Conservation (phyloP, 53 echinoderm and acorn worm genomes). For the Zoroaster sp. region DNA sequence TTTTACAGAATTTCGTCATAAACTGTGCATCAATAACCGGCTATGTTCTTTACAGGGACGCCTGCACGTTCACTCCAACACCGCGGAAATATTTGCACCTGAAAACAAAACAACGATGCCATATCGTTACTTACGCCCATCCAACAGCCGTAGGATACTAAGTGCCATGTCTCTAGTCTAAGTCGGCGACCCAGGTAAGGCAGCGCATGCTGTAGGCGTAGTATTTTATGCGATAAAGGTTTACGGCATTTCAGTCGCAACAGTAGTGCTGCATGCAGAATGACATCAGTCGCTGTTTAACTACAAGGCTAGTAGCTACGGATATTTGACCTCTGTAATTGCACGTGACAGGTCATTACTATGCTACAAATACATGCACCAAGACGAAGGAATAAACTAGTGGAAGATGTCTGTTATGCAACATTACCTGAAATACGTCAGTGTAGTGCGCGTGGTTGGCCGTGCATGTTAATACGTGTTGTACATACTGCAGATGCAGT, state of each 20-base stretch:
- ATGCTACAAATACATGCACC: not conserved
- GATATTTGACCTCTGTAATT: not conserved
- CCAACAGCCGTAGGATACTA: conserved; percentile 4
- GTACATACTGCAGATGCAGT: not conserved
- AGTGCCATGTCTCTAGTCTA: not conserved
- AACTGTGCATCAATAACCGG: too few relatives aligned
- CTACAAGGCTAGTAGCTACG: too few relatives aligned
- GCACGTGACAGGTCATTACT: not conserved
- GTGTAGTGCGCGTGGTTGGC: conserved; percentile 5
- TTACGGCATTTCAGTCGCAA: not conserved
- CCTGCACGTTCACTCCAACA: not conserved
- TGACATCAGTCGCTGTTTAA: too few relatives aligned
- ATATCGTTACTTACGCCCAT: not conserved
- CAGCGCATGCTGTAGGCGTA: not conserved
- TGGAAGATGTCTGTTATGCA: not conserved
- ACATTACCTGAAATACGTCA: not conserved
- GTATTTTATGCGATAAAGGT: not conserved
- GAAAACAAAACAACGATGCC: not conserved
- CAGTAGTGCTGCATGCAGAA: not conserved
- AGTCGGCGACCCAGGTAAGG: not conserved
- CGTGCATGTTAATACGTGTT: not conserved
- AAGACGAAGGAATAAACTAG: not conserved
- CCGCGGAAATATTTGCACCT: not conserved
- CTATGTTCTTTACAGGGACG: too few relatives aligned
- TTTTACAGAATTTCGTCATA: too few relatives aligned